Evolutionary conservation across 1,140 invertebrate genomes (phyloP).

Genomic region (Melanaphis sacchari): DNA sequence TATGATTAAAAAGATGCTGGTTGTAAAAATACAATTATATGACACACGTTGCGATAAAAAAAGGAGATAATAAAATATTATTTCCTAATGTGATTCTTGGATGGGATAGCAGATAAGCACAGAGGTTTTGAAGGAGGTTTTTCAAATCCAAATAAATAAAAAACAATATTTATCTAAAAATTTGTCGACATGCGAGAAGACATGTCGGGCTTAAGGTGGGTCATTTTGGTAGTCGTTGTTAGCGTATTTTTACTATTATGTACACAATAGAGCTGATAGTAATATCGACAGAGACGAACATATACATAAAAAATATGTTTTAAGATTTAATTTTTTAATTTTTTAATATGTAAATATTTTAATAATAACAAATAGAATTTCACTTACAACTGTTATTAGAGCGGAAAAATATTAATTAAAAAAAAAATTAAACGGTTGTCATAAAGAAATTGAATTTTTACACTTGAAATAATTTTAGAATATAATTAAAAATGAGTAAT

Average conservation of each 20-base stretch:
- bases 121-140: neutral
- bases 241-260: neutral
- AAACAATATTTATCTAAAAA: neutral
- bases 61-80: too few relatives aligned
- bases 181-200: neutral
- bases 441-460: conserved; percentile 28
- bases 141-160: neutral
- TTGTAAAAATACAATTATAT: neutral
- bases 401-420: conserved; percentile 7
- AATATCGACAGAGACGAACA: neutral
- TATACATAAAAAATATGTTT: neutral
- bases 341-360: neutral
- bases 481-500: conserved; percentile 1
- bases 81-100: too few relatives aligned
- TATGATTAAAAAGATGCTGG: neutral
- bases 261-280: neutral
- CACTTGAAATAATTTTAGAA: conserved; percentile 25
- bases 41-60: neutral
- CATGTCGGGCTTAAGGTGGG: neutral
- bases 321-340: neutral
- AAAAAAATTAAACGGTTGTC: neutral
- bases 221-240: neutral
- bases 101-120: too few relatives aligned
- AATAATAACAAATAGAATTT: neutral
- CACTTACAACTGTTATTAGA: neutral